phyloP scores from a whole-genome alignment of 2,888 invertebrate genomes.

The Pseudococcus longispinus region DNA sequence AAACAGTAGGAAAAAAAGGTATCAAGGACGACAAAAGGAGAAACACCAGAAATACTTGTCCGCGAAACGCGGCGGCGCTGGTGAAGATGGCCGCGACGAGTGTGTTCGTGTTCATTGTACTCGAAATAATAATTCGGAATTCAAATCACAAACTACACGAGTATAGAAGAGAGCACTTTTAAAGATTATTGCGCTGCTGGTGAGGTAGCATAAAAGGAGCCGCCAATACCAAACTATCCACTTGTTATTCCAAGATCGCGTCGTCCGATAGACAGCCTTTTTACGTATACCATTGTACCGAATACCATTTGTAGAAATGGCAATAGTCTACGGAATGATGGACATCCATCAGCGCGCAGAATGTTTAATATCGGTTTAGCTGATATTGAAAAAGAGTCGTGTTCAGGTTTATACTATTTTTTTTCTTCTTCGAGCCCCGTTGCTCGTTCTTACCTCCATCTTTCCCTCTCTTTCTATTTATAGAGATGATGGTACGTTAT shows the following conservation, averaged over 20 bases:
- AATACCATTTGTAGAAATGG: constrained; percentile 49
- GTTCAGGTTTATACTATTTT: not conserved
- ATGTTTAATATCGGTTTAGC: constrained; percentile 44
- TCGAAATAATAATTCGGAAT: constrained; percentile 54
- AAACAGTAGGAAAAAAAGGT: constrained; percentile 16
- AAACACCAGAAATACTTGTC: constrained; percentile 51
- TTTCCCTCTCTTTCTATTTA: no score
- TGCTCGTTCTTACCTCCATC: not conserved
- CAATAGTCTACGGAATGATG: constrained; percentile 51
- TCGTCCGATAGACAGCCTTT: constrained; percentile 48
- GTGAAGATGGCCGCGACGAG: constrained; percentile 6
- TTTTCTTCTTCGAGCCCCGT: not conserved
- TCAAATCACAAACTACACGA: constrained; percentile 49
- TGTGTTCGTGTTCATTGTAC: constrained; percentile 43
- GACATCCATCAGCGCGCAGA: constrained; percentile 50
- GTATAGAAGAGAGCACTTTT: constrained; percentile 45
- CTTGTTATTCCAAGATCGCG: constrained; percentile 55
- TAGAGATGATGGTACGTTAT: not conserved
- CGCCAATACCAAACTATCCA: constrained; percentile 52
- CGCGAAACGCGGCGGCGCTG: not conserved
- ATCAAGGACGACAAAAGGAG: constrained; percentile 24
- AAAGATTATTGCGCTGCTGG: constrained; percentile 50
- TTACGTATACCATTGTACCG: constrained; percentile 42
- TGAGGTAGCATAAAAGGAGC: constrained; percentile 52
- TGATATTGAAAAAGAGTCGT: not conserved